These are phyloP conservation scores for Oceanodroma tethys DNA, from an alignment of 2,113 vertebrate species.

Conservation along the genomic window DNA sequence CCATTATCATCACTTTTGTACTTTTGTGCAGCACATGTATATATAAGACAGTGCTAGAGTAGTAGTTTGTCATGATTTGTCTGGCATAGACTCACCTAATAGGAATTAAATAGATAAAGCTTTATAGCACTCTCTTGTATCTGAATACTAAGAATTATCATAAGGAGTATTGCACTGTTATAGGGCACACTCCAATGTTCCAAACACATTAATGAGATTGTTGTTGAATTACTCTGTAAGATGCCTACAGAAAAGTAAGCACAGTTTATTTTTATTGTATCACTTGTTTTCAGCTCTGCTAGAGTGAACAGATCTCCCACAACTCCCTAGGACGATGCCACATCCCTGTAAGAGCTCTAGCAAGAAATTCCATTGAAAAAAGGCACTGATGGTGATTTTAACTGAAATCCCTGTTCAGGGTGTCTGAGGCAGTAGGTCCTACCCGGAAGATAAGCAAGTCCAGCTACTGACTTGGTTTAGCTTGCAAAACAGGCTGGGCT, in stretches of 20 bases:
- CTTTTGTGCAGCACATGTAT: neutral
- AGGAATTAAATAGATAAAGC: neutral
- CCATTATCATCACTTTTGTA: neutral
- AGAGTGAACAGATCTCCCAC: neutral
- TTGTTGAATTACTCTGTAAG: neutral
- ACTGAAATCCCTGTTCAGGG: neutral
- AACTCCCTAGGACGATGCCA: neutral
- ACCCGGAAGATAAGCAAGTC: neutral
- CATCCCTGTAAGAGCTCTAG: neutral
- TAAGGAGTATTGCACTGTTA: neutral
- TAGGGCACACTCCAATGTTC: neutral
- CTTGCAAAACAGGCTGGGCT: neutral
- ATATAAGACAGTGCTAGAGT: neutral
- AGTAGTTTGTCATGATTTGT: neutral
- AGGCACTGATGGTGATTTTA: neutral
- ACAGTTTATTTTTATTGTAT: neutral
- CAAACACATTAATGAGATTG: neutral
- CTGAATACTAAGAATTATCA: neutral
- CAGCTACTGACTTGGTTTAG: neutral
- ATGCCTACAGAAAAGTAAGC: neutral
- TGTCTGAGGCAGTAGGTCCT: neutral
- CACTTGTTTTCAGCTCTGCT: neutral
- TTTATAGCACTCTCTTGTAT: neutral
- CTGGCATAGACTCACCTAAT: neutral
- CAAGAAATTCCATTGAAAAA: neutral